These are phyloP conservation scores for Lycodopsis pacificus DNA, from an alignment of 2,797 vertebrate genomes.

Conservation along the genomic window DNA sequence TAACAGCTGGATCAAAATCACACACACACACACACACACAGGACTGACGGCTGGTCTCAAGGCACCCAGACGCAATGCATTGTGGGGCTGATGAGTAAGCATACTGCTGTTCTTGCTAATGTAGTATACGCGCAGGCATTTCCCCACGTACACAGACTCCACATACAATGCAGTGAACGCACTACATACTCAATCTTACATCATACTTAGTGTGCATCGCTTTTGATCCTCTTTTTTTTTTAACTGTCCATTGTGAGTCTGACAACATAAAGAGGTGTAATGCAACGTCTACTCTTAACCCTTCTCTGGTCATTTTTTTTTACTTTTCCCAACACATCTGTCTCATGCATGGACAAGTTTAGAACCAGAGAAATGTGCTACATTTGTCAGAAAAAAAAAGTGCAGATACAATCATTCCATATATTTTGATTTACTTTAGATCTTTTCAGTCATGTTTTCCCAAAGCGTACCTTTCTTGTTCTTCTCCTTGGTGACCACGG, in stretches of 20 bases:
- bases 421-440: no score
- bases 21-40: constrained; percentile 1
- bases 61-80: neutral
- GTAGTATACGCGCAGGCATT: neutral
- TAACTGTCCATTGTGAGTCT: no score
- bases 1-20: neutral
- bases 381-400: neutral
- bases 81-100: neutral
- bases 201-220: neutral
- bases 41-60: neutral
- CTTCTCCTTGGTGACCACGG: constrained; percentile 88
- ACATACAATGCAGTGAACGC: neutral
- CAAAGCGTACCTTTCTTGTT: constrained; percentile 85
- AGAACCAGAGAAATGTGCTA: neutral
- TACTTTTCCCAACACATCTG: neutral
- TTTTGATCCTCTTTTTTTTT: no score
- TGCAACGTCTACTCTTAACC: neutral
- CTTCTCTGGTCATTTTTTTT: neutral
- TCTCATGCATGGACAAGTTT: neutral
- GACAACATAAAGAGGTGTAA: neutral
- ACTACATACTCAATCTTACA: neutral
- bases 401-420: no score
- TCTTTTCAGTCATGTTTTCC: neutral
- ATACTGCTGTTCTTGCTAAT: neutral
- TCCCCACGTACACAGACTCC: neutral